Base-by-base conservation (phyloP, 2,888 invertebrate genomes). In the Cephus runcator region DNA sequence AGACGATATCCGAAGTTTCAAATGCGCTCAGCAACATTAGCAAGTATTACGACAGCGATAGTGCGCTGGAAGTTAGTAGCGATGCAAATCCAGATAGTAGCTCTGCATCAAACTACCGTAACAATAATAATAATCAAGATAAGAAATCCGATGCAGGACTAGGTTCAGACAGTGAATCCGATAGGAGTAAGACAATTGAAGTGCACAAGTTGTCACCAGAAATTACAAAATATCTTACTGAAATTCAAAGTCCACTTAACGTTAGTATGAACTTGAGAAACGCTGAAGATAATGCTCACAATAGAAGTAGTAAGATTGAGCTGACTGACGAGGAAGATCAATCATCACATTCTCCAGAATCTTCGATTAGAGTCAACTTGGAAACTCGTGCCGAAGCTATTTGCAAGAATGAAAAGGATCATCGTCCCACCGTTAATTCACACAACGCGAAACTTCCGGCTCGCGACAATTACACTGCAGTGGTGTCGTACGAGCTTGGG, bases 41-140 rank as follows among this genome's bases (percentile, higher is more conserved):
- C 40, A 80, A 83, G 69, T 78, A 73, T 77, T 76, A 80, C 34
- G 77, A 78, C 77, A 76, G 76, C 69, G 74, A 69, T 30, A 77
- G 78, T 79, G 73, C 69, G 23, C 9, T 76, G 34, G 73, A 75
- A 11, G 23, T 33, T 1, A 71, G 31, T 36, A 78, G 75, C 35
- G 36, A 76, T 3, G 76, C 75, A 6, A 71, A 69, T 12, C 23
- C 31, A 30, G 68, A 78, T 73, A 71, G 76, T 75, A 33, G 34
- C 23, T 40, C 34, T 40, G 40, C 23, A 23, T 69, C 34, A 9
- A 56, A 56, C 56, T 56, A 56, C 23, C 56, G 23, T 23, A 56
- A 56, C 23, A 56, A 23, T 56, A 56, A 23, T 56, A 56, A 56
- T 56, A 23, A 23, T 56, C 56, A 23, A 23, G 56, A 56, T 56